These are phyloP conservation scores for Taphrorychus bicolor DNA, from an alignment of 2,888 invertebrate genomes.

Conservation along the genomic window DNA sequence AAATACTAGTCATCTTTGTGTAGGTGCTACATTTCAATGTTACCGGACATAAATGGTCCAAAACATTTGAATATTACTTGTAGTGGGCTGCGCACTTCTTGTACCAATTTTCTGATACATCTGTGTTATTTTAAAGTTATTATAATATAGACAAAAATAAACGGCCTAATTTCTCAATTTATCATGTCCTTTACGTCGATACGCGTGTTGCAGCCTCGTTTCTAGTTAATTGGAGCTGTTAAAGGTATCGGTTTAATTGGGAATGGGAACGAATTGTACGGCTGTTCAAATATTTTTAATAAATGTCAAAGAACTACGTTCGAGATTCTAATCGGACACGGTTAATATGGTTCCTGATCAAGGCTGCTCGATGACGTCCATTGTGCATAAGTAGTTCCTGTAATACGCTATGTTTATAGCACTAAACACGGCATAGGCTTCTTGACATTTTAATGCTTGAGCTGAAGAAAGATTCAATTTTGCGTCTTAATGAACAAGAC, in stretches of 20 bases:
- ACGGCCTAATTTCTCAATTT: conserved; percentile 28
- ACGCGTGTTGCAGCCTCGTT: conserved; percentile 10
- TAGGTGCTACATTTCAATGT: neutral
- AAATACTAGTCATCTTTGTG: neutral
- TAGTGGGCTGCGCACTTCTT: no score
- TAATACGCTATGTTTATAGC: neutral
- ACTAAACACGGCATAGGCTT: neutral
- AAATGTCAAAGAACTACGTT: neutral
- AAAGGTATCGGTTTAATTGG: conserved; percentile 1
- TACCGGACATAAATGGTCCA: neutral
- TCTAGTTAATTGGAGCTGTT: conserved; percentile 8
- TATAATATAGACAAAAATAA: conserved; percentile 15
- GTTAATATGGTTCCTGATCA: neutral
- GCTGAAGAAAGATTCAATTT: no score
- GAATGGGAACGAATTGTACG: neutral
- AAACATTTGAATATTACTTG: neutral
- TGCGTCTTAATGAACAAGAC: no score
- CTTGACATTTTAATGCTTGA: neutral
- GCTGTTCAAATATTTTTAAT: neutral
- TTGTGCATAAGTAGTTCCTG: neutral
- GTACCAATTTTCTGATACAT: no score
- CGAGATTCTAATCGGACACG: neutral
- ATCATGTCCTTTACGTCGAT: conserved; percentile 21
- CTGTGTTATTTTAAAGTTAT: no score
- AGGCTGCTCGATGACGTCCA: neutral